These are phyloP conservation scores for Papilio xuthus DNA, from an alignment of 1,140 invertebrate species.

Conservation along the genomic window DNA sequence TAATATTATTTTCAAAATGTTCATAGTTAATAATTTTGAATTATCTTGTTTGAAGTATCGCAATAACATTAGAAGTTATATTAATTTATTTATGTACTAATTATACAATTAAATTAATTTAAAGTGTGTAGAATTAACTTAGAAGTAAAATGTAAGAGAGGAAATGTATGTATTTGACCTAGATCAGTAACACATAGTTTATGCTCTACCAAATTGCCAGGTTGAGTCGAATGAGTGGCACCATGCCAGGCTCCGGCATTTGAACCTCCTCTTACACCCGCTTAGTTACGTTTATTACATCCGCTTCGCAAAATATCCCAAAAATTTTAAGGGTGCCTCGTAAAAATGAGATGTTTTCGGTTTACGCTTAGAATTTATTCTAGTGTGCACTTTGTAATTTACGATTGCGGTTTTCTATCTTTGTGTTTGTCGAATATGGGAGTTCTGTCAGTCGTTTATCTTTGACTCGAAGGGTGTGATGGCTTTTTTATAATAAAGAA, in stretches of 20 bases:
- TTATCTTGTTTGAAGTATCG: too few species aligned
- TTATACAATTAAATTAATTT: neutral
- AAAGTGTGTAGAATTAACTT: conserved; percentile 24
- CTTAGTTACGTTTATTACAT: conserved; percentile 47
- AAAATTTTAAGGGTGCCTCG: conserved; percentile 36
- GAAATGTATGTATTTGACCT: conserved; percentile 44
- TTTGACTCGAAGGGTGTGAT: neutral
- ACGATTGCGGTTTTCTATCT: conserved; percentile 25
- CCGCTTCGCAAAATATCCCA: conserved; percentile 31
- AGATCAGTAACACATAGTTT: conserved; percentile 47
- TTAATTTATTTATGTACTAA: neutral
- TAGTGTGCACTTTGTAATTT: conserved; percentile 21
- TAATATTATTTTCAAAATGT: too few species aligned
- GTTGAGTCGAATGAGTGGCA: conserved; percentile 45
- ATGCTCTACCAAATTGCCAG: conserved; percentile 44
- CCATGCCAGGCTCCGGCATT: conserved; percentile 40
- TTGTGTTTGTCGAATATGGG: conserved; percentile 11
- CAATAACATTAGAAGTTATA: neutral
- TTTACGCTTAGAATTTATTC: conserved; percentile 34
- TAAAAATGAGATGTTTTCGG: conserved; percentile 38
- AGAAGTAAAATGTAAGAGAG: conserved; percentile 28
- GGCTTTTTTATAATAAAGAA: neutral
- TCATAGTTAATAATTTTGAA: too few species aligned
- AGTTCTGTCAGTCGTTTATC: conserved; percentile 5
- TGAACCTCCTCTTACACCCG: conserved; percentile 29